Evolutionary conservation across 2,888 invertebrate species (phyloP), one percentile per base, ranked within the genome.

Genomic region (Bombylius major): DNA sequence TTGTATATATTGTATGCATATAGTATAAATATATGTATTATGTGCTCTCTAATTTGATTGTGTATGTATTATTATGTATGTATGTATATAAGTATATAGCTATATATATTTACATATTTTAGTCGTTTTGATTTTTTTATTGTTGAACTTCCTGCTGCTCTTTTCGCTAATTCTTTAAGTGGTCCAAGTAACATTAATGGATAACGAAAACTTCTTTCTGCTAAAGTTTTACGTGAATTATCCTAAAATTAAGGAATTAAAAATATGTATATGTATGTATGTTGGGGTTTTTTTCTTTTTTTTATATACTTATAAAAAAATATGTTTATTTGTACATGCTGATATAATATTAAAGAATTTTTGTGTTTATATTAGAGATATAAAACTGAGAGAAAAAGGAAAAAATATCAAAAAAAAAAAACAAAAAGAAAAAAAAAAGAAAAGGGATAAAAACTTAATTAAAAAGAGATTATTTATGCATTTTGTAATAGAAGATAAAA

Each of bases 181-280:
- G 73, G 72, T 66, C 71, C 72, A 60, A 73, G 65, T 62, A 73
- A 67, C 68, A 72, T 67, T 65, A 73, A 67, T 60, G 73, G 73
- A 70, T 73, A 73, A 59, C 73, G 73, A 68, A 73, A 72, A 59
- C 65, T 67, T 61, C 65, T 67, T 56, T 70, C 70, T 60, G 67
- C 64, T 66, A 69, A 66, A 58, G 62, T 53, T 59, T 61, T 62
- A 58, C 61, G 63, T 58, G 62, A 61, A 60, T 62, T 58, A 55
- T 54, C 64, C 63, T 64, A 62, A 64, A 63, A 42, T 42, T 42
- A 42, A 42, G 8, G 7, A 42, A 11, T 11, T 42, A 42, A 8
- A 36, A 36, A 8, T 36, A 42, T 42, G 6, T 39, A 11, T 39
- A 9, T 39, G 39, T 42, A 11, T 42, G 39, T 42, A 11, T 42